phyloP scores from a whole-genome alignment of 2,797 vertebrate genomes.

The Mycteria americana region DNA sequence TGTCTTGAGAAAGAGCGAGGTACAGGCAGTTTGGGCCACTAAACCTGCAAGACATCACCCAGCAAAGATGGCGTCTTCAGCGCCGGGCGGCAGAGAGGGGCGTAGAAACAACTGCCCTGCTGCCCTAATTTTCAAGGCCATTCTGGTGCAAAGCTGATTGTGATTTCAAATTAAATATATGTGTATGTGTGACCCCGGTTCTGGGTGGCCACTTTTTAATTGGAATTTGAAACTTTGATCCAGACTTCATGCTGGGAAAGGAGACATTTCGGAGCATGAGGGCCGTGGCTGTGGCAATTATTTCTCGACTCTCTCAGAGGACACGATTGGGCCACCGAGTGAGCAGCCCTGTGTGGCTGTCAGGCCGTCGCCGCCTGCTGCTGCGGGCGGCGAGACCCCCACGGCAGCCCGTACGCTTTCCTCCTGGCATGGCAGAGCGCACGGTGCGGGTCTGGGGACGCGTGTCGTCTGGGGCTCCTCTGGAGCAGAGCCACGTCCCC shows the following conservation, averaged over 20 bases:
- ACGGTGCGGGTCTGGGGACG: fast-evolving
- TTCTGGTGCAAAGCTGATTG: background rate
- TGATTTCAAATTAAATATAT: background rate
- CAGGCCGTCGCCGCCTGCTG: background rate
- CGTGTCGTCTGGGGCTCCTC: background rate
- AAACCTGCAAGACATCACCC: background rate
- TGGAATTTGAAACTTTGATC: background rate
- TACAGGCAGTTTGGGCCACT: fast-evolving
- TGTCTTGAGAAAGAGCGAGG: fast-evolving
- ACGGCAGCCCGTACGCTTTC: fast-evolving
- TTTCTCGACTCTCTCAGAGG: background rate
- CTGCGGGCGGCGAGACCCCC: background rate
- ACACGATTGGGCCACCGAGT: background rate
- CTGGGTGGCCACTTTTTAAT: background rate
- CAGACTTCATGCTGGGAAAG: background rate
- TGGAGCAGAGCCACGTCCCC: background rate
- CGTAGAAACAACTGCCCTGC: fast-evolving
- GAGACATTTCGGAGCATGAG: background rate
- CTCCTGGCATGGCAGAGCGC: background rate
- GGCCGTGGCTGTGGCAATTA: background rate
- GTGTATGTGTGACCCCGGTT: background rate
- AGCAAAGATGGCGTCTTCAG: background rate
- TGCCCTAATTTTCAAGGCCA: background rate
- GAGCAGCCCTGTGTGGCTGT: background rate
- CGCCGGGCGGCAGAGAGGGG: background rate